phyloP scores from a whole-genome alignment of 2,888 invertebrate species.

The Suillia variegata region DNA sequence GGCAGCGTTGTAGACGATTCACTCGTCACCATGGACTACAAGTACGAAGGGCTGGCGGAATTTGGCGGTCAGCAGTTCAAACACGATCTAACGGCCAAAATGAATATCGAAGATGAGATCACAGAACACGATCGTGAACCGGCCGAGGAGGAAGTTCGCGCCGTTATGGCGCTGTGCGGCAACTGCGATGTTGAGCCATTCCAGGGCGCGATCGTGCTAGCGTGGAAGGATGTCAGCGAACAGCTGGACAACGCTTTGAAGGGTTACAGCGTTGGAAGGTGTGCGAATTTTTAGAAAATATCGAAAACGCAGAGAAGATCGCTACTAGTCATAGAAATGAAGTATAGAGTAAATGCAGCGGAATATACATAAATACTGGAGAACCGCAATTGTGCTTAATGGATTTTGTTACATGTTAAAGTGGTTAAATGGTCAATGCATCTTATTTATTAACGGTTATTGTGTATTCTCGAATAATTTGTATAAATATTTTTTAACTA shows the following conservation, averaged over 20 bases:
- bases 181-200: constrained; percentile 80
- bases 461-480: too few relatives aligned
- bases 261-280: constrained; percentile 58
- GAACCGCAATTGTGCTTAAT: too few relatives aligned
- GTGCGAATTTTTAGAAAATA: constrained; percentile 54
- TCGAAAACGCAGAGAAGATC: too few relatives aligned
- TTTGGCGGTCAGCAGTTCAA: constrained; percentile 73
- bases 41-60: constrained; percentile 69
- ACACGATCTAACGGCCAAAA: constrained; percentile 63
- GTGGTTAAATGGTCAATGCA: too few relatives aligned
- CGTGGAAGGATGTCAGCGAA: constrained; percentile 69
- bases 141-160: constrained; percentile 81
- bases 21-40: constrained; percentile 63
- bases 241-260: constrained; percentile 53
- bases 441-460: too few relatives aligned
- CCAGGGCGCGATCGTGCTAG: constrained; percentile 76
- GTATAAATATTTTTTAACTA: too few relatives aligned
- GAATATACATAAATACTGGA: too few relatives aligned
- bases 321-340: constrained; percentile 34
- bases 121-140: constrained; percentile 77
- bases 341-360: too few relatives aligned
- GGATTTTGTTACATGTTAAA: too few relatives aligned
- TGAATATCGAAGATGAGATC: constrained; percentile 58
- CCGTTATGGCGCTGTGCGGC: constrained; percentile 79
- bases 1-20: constrained; percentile 72